Conservation (phyloP, 2,888 invertebrate genomes). For the Rhyacophila evoluta region DNA sequence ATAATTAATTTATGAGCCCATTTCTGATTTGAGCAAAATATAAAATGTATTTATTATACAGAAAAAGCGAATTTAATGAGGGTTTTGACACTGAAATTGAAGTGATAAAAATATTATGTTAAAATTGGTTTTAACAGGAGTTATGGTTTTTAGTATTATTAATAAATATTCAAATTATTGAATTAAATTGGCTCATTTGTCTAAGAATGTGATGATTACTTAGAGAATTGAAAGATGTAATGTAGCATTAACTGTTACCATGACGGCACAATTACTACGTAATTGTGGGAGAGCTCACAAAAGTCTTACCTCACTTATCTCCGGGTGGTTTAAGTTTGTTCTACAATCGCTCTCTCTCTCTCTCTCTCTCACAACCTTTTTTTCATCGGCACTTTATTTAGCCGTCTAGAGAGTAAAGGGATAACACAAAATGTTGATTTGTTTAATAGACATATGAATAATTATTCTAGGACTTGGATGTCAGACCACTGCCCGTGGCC, state of each 20-base stretch:
- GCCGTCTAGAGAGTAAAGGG: constrained; percentile 78
- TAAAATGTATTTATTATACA: too few species aligned
- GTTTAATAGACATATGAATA: constrained; percentile 52
- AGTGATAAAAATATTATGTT: too few species aligned
- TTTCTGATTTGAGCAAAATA: too few species aligned
- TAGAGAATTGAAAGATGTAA: neutral
- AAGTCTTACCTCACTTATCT: constrained; percentile 67
- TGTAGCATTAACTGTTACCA: constrained; percentile 23
- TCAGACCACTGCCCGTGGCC: constrained; percentile 43
- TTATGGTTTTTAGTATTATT: too few species aligned
- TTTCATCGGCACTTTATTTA: constrained; percentile 73
- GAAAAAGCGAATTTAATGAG: too few species aligned
- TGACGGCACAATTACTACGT: constrained; percentile 32
- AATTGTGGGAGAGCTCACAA: constrained; percentile 54
- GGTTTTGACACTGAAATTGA: too few species aligned
- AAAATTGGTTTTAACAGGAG: too few species aligned
- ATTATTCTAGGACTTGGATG: constrained; percentile 44
- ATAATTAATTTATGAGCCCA: too few species aligned
- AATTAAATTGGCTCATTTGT: neutral
- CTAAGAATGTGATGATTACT: neutral
- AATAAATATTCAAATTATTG: too few species aligned
- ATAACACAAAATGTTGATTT: constrained; percentile 65
- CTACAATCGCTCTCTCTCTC: constrained; percentile 67
- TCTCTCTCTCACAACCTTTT: constrained; percentile 71
- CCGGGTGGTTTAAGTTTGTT: constrained; percentile 67